A percentile compares a stretch with the other conserved stretches of the same genome.
Evolutionary conservation across 2,113 vertebrate genomes (phyloP).

Genomic region (Hydrolagus affinis): DNA sequence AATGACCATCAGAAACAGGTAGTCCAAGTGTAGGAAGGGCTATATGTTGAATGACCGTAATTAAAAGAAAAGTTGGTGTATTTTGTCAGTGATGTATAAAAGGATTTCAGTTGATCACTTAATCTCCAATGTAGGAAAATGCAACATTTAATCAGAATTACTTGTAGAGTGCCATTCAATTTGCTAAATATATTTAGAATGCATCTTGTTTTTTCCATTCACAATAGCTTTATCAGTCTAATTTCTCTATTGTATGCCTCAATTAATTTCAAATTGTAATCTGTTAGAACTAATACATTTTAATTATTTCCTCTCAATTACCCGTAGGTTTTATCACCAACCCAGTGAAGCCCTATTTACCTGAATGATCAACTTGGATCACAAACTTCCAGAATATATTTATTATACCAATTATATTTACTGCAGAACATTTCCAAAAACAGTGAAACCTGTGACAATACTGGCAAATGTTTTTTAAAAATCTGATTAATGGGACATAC

Average conservation of each 20-base stretch:
- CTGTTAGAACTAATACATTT: neutral
- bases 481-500: conserved; percentile 8
- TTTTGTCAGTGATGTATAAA: conserved; percentile 14
- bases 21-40: neutral
- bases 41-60: neutral
- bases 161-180: neutral
- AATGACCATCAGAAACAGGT: neutral
- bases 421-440: neutral
- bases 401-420: neutral
- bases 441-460: neutral
- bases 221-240: neutral
- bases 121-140: neutral
- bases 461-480: neutral
- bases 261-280: neutral
- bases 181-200: conserved; percentile 1
- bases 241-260: neutral
- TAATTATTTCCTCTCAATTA: conserved; percentile 6
- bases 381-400: neutral
- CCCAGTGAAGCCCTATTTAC: neutral
- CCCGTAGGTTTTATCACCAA: too few relatives aligned
- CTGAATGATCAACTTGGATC: neutral
- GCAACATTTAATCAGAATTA: neutral
- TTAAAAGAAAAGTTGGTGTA: neutral
- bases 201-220: neutral
- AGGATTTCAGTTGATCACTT: conserved; percentile 14